phyloP scores from a whole-genome alignment of 2,888 invertebrate genomes.

The Drosophila lutescens region DNA sequence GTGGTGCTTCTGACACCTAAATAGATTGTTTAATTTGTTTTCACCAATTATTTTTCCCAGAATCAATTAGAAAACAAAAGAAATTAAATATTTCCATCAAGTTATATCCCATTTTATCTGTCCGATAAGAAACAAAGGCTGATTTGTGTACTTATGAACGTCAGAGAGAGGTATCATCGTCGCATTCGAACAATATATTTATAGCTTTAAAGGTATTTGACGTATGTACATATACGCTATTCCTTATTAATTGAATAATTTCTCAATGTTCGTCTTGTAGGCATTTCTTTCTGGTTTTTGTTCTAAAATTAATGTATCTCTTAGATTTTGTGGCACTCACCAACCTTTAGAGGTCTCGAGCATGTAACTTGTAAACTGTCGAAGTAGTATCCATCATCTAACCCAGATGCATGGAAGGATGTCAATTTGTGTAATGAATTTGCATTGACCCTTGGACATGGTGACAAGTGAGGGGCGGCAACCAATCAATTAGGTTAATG shows the following conservation, averaged over 20 bases:
- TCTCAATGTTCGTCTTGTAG: background rate
- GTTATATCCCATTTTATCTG: slow-evolving; percentile 8
- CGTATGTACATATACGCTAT: background rate
- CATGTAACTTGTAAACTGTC: slow-evolving; percentile 6
- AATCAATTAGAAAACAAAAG: slow-evolving; percentile 6
- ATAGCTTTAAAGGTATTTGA: slow-evolving; percentile 7
- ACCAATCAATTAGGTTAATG: slow-evolving; percentile 73
- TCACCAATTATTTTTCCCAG: background rate
- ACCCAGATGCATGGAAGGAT: slow-evolving; percentile 34
- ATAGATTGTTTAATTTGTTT: background rate
- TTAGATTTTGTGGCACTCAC: background rate
- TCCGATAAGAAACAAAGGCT: slow-evolving; percentile 15
- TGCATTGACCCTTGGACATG: slow-evolving; percentile 42
- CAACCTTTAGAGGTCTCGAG: background rate
- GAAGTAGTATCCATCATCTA: slow-evolving; percentile 33
- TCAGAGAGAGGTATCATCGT: slow-evolving; percentile 2
- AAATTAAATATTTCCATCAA: background rate
- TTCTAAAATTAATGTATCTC: background rate
- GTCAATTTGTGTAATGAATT: slow-evolving; percentile 73
- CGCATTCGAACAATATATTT: slow-evolving; percentile 4
- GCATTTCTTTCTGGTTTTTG: slow-evolving; percentile 6
- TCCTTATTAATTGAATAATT: slow-evolving; percentile 6
- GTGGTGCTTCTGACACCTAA: background rate
- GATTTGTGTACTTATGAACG: slow-evolving; percentile 1
- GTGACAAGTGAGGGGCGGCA: slow-evolving; percentile 35